Base-by-base conservation (phyloP, 2,797 vertebrate genomes). In the Schizothorax lantsangensis region DNA sequence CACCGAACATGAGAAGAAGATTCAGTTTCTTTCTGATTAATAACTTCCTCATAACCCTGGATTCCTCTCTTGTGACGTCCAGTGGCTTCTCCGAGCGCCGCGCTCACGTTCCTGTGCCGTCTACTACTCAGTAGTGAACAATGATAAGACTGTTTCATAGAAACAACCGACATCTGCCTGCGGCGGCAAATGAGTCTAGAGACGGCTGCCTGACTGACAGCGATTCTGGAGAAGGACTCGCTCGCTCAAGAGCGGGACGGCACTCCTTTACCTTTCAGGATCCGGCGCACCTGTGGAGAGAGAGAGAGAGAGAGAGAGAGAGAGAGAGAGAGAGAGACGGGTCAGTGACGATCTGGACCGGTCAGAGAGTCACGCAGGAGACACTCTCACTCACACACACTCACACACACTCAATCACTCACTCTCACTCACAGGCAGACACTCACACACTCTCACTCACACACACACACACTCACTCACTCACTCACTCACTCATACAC, bases 141-240 rank as follows among this genome's bases (percentile, higher is more conserved):
- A 94, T 94, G 93, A 83, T 91, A 45, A 49, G 86, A 87, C 95
- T 97, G 97, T 99, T 99, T 98, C 98, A 96, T 93, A 94, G 98
- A 99, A 99, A 99, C 98, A 96, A 99, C 97, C 91, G 92, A 90
- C 94, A 97, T 99, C 96, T 98, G 97, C 97, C 96, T 90, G 40
- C 75, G 62, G 40, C 1, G 93, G 94, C 97, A 99, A 98, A 99
- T 96, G 92, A 91, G 95, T 94, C 88, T 95, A 96, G 94, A 96
- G 92, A 92, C 91, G 89, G 97, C 98, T 96, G 98, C 97, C 97
- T 99, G 94, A 99, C 98, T 99, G 97, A 99, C 98, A 97, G 98
- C 97, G 97, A 95, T 97, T 95, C 91, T 95, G 88, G 82, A 90
- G 90, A 88, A 84, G 83, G n/a, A n/a, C n/a, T 86, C 75, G 21